Evolutionary conservation across 2,113 vertebrate genomes (phyloP).

Genomic region (Semicossyphus pulcher): DNA sequence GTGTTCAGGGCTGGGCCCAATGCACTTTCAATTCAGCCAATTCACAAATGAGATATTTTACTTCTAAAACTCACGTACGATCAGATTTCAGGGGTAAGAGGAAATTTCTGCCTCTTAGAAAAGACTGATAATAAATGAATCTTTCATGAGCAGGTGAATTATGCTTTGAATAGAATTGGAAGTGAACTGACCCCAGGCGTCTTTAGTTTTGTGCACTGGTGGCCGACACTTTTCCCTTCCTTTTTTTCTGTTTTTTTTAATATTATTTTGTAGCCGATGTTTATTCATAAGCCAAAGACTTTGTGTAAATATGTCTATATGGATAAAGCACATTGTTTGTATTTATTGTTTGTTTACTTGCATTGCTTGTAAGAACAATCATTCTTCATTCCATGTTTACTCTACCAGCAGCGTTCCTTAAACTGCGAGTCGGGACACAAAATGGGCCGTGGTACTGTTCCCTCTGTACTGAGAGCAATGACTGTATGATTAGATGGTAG

Average conservation of each 20-base stretch:
- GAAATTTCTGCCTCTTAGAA: not conserved
- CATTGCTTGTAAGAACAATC: constrained; percentile 95
- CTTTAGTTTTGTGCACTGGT: constrained; percentile 88
- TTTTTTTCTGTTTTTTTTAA: constrained; percentile 76
- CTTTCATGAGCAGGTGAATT: not conserved
- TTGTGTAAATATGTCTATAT: constrained; percentile 99
- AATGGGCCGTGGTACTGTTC: constrained; percentile 18
- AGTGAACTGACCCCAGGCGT: constrained; percentile 68
- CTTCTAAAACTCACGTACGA: not conserved
- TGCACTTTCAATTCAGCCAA: constrained; percentile 69
- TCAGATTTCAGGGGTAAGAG: not conserved
- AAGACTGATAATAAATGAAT: constrained; percentile 11
- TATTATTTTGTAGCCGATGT: constrained; percentile 88
- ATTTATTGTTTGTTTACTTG: constrained; percentile 99
- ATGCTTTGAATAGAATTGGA: constrained; percentile 56
- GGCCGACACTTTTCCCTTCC: constrained; percentile 84
- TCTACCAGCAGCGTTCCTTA: constrained; percentile 82
- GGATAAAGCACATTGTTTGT: constrained; percentile 97
- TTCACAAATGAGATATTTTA: constrained; percentile 37
- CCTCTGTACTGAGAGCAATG: not conserved
- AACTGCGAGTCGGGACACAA: constrained; percentile 32
- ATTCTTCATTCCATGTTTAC: constrained; percentile 86
- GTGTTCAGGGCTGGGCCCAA: constrained; percentile 79
- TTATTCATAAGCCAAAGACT: constrained; percentile 99
- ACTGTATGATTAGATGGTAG: too few species aligned